Evolutionary conservation across 2,888 invertebrate genomes (phyloP).

Genomic region (Amblyteles armatorius): DNA sequence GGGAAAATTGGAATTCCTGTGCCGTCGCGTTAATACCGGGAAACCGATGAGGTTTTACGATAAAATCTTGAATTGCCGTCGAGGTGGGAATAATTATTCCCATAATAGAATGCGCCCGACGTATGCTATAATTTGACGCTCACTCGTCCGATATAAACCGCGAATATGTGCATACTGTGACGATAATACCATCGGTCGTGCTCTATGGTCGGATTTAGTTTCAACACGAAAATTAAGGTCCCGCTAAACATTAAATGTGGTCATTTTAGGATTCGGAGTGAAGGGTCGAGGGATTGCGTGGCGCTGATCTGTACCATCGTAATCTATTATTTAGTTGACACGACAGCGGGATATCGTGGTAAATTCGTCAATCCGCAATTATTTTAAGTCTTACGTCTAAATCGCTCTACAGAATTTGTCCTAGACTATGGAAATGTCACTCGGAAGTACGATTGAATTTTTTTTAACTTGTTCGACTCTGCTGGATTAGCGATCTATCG

Average conservation of each 20-base stretch:
- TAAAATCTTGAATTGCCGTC: conserved; percentile 8
- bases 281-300: neutral
- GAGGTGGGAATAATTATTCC: neutral
- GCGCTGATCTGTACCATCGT: neutral
- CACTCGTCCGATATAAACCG: neutral
- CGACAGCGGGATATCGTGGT: no score
- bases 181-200: neutral
- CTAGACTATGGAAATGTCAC: neutral
- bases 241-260: neutral
- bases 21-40: neutral
- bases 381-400: neutral
- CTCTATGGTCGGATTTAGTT: neutral
- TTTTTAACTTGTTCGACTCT: neutral
- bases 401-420: neutral
- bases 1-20: neutral
- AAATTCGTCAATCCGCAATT: neutral
- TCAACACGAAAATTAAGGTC: neutral
- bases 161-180: neutral
- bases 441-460: neutral
- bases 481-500: no score
- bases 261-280: neutral
- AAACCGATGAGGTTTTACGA: neutral
- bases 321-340: no score
- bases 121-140: neutral
- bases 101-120: neutral